Conservation (phyloP, 2,113 vertebrate species). For the Uria lomvia region DNA sequence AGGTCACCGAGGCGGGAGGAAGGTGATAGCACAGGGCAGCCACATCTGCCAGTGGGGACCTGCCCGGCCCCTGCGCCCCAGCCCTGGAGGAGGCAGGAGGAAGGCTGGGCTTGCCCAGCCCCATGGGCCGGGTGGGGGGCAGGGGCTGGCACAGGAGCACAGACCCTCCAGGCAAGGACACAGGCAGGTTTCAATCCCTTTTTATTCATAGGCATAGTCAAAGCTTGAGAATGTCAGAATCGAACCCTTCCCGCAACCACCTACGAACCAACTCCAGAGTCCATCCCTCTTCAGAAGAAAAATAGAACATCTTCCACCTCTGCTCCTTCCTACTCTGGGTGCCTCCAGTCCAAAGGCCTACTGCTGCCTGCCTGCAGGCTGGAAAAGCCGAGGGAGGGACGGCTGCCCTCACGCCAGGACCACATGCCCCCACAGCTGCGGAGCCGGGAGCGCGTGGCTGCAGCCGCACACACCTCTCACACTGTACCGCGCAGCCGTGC, state of each 20-base stretch:
- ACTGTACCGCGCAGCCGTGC: fast-evolving
- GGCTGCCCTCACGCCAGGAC: background rate
- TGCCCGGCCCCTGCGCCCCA: fast-evolving
- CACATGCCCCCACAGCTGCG: fast-evolving
- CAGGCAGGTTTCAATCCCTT: background rate
- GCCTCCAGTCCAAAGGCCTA: background rate
- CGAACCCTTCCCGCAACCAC: background rate
- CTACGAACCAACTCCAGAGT: background rate
- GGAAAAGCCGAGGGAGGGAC: background rate
- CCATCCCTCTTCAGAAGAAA: background rate
- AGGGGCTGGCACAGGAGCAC: no score
- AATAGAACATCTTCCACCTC: background rate
- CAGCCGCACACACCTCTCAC: no score
- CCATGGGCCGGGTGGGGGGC: background rate
- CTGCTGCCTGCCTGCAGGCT: slow-evolving; percentile 22
- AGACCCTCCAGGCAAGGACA: background rate
- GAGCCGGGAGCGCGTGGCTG: background rate
- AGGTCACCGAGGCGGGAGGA: background rate
- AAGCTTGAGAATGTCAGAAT: slow-evolving; percentile 8
- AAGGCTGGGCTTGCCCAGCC: fast-evolving
- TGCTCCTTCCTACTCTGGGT: background rate
- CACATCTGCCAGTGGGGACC: fast-evolving
- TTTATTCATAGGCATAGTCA: slow-evolving; percentile 52
- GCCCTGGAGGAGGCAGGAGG: no score
- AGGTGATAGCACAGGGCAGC: background rate